Evolutionary conservation across 2,797 vertebrate species (phyloP), one percentile per base, ranked within the genome.

Genomic region (Bryconaethiops microstoma): DNA sequence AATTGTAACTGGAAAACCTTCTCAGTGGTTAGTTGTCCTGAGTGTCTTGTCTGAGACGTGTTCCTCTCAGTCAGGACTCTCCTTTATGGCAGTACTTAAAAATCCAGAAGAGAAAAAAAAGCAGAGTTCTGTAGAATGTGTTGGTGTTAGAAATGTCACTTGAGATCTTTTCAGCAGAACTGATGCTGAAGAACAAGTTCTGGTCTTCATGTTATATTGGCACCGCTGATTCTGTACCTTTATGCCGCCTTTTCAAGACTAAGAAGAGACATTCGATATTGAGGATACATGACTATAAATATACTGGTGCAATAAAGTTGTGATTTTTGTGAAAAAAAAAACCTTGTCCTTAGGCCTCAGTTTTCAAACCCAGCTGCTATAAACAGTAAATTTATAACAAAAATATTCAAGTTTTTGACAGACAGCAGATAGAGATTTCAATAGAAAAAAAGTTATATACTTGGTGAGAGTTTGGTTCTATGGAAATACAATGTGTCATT

Each of bases 221-320:
- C 90, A 90, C 90, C 83, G 83, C 90, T 83, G 86, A 87, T 90
- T 91, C 91, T 88, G 87, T 90, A 90, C 87, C 91, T 91, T 82
- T 89, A 88, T 90, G 91, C 88, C 91, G 85, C 88, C 84, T 91
- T 93, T 92, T 91, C 87, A 91, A 77, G 91, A 92, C 82, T 89
- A 90, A 84, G 87, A 85, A 72, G 86, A 90, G 87, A 88, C 75
- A 87, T 93, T 93, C 93, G 89, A 92, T 91, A 93, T 84, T 92
- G 90, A 91, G 81, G 82, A 76, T 80, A 83, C 80, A 74, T 89
- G 89, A 88, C 88, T 86, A 82, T 89, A 82, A 87, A 77, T 88
- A 89, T 90, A 87, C 90, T 89, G 91, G 93, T 94, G 94, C 93
- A 95, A 95, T 95, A 94, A 95, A 95, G 90, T 92, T 92, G 92